These are phyloP conservation scores for Ischnura elegans DNA, from an alignment of 2,888 invertebrate species.

Conservation along the genomic window DNA sequence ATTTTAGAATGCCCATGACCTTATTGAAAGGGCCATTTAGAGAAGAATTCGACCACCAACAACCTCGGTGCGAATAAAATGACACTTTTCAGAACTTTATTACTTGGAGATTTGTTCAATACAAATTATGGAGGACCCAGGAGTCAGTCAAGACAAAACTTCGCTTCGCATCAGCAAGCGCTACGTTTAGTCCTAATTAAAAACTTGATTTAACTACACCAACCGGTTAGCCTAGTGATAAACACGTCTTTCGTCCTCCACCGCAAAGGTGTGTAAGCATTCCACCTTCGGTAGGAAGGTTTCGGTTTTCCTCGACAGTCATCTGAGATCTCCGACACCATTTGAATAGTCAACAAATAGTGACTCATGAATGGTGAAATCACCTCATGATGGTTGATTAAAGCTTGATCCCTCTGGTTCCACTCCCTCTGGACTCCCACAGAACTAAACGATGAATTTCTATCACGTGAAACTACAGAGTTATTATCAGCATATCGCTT, in stretches of 20 bases:
- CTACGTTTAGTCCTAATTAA: too few species aligned
- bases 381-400: not conserved
- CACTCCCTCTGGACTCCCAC: not conserved
- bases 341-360: not conserved
- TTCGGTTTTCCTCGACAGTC: not conserved
- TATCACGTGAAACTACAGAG: too few species aligned
- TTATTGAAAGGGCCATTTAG: too few species aligned
- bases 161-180: too few species aligned
- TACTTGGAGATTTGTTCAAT: too few species aligned
- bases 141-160: too few species aligned
- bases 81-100: too few species aligned
- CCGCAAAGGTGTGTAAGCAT: not conserved
- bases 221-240: not conserved
- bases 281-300: not conserved
- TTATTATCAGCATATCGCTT: too few species aligned
- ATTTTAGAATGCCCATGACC: too few species aligned
- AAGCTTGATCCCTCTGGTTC: not conserved
- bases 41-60: too few species aligned
- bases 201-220: not conserved
- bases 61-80: too few species aligned
- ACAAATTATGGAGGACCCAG: too few species aligned
- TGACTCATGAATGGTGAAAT: not conserved
- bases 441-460: not conserved
- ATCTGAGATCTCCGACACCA: not conserved
- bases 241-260: not conserved